phyloP scores from a whole-genome alignment of 2,113 vertebrate species.

The Tichodroma muraria region DNA sequence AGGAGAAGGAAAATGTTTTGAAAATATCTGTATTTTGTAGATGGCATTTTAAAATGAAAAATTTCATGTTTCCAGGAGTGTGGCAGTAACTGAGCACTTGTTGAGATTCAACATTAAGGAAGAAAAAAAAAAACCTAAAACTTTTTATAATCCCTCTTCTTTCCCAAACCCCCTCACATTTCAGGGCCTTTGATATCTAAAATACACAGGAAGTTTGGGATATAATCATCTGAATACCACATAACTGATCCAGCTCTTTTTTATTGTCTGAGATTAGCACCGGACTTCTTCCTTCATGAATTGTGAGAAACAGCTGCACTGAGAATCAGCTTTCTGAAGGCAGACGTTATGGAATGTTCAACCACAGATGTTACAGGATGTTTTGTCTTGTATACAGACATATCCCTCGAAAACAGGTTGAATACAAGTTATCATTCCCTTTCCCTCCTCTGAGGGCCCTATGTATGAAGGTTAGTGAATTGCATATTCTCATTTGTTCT shows the following conservation, averaged over 20 bases:
- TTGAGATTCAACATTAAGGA: accelerated
- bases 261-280: neutral
- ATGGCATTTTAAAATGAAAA: neutral
- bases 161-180: neutral
- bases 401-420: neutral
- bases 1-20: neutral
- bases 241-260: neutral
- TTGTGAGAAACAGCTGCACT: neutral
- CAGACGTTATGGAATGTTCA: neutral
- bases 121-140: no score
- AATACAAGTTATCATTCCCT: neutral
- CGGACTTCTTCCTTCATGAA: neutral
- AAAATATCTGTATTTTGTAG: neutral
- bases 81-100: neutral
- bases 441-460: neutral
- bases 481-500: neutral
- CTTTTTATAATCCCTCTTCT: neutral
- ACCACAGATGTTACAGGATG: neutral
- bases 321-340: neutral
- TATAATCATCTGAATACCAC: neutral
- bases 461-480: neutral
- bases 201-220: neutral
- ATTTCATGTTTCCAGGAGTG: neutral
- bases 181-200: neutral
- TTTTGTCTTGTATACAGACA: neutral